These are phyloP conservation scores for Hippocampus comes DNA, from an alignment of 2,113 vertebrate species.

Conservation along the genomic window DNA sequence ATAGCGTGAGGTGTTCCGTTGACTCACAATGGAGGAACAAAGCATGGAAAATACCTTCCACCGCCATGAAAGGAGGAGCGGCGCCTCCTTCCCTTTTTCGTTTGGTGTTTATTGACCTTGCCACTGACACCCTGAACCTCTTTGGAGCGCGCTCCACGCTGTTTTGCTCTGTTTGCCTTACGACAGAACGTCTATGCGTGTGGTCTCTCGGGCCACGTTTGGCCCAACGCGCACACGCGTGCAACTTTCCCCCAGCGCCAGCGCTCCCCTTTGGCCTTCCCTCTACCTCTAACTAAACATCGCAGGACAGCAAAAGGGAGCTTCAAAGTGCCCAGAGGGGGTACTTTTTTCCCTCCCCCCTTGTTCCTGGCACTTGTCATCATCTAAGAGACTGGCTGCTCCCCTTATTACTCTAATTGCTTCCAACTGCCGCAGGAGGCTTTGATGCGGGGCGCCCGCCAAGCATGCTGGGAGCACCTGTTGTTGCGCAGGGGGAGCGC, in stretches of 20 bases:
- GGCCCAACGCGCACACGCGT: constrained; percentile 60
- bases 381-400: constrained; percentile 73
- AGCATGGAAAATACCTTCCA: constrained; percentile 39
- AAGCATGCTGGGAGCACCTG: constrained; percentile 75
- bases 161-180: constrained; percentile 71
- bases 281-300: constrained; percentile 71
- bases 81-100: constrained; percentile 54
- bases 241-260: constrained; percentile 67
- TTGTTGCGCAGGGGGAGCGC: constrained; percentile 63
- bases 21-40: constrained; percentile 59
- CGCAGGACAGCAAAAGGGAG: constrained; percentile 72
- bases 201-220: constrained; percentile 68
- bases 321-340: constrained; percentile 75
- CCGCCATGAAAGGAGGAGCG: constrained; percentile 59
- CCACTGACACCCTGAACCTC: constrained; percentile 71
- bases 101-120: constrained; percentile 74
- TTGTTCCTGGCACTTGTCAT: constrained; percentile 73
- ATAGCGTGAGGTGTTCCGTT: constrained; percentile 58
- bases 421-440: constrained; percentile 75
- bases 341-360: constrained; percentile 68
- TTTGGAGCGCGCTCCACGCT: constrained; percentile 64
- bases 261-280: constrained; percentile 68
- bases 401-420: constrained; percentile 78
- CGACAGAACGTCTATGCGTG: constrained; percentile 70
- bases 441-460: constrained; percentile 70